Conservation (phyloP, 2,113 vertebrate genomes). For the Misgurnus mizolepis region DNA sequence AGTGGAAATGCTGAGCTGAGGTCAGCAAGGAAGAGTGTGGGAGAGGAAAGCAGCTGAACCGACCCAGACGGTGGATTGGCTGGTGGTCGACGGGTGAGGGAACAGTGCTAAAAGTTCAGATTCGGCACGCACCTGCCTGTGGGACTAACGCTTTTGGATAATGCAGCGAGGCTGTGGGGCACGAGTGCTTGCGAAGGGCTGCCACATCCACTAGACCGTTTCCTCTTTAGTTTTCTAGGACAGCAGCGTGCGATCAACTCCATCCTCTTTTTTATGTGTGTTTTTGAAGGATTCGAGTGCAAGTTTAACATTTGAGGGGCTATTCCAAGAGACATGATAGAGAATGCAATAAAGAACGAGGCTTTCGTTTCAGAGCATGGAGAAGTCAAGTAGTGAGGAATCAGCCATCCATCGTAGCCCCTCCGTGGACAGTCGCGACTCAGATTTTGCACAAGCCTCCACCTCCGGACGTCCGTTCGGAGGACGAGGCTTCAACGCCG, state of each 20-base stretch:
- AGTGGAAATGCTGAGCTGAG: conserved; percentile 53
- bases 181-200: not conserved
- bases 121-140: conserved; percentile 3
- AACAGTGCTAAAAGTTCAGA: conserved; percentile 30
- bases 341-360: conserved; percentile 70
- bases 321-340: conserved; percentile 83
- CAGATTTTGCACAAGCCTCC: conserved; percentile 90
- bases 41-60: conserved; percentile 26
- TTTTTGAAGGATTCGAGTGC: not conserved
- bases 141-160: conserved; percentile 1
- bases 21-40: conserved; percentile 62
- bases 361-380: conserved; percentile 87
- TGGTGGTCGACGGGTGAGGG: not conserved
- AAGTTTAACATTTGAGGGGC: conserved; percentile 44
- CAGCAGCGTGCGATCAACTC: not conserved
- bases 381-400: conserved; percentile 99
- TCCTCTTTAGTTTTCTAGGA: not conserved
- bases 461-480: conserved; percentile 89
- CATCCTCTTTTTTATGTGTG: not conserved
- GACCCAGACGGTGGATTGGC: not conserved
- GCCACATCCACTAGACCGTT: not conserved
- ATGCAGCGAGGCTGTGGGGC: not conserved
- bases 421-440: conserved; percentile 94
- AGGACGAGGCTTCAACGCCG: conserved; percentile 91
- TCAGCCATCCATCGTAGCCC: conserved; percentile 98